phyloP scores from a whole-genome alignment of 2,113 vertebrate species.

The Trinectes maculatus region DNA sequence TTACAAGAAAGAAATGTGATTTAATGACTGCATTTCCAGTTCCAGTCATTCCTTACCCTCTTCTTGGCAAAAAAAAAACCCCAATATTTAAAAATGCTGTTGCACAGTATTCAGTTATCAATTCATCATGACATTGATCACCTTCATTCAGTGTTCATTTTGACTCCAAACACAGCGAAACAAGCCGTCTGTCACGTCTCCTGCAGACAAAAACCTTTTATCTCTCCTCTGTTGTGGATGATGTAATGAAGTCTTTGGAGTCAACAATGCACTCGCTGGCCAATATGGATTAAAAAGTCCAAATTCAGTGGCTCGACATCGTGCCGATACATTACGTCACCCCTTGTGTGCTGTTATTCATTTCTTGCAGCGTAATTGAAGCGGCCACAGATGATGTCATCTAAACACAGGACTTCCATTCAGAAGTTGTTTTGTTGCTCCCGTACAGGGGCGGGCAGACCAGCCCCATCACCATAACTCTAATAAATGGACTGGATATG shows the following conservation, averaged over 20 bases:
- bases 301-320: conserved; percentile 58
- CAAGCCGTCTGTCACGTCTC: conserved; percentile 1
- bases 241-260: conserved; percentile 58
- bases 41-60: not conserved
- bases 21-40: not conserved
- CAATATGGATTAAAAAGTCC: conserved; percentile 67
- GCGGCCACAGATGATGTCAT: conserved; percentile 75
- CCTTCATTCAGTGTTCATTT: conserved; percentile 11
- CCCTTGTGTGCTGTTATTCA: conserved; percentile 61
- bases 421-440: conserved; percentile 73
- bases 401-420: conserved; percentile 71
- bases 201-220: conserved; percentile 15
- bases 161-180: conserved; percentile 14
- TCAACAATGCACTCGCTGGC: conserved; percentile 58
- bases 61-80: not conserved
- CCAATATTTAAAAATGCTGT: not conserved
- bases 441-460: conserved; percentile 42
- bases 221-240: conserved; percentile 34
- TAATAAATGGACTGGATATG: conserved; percentile 70
- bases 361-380: conserved; percentile 74
- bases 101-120: not conserved
- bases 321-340: conserved; percentile 73
- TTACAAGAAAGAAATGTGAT: too few relatives aligned
- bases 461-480: conserved; percentile 65
- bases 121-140: conserved; percentile 1